Evolutionary conservation across 2,113 vertebrate species (phyloP).

Genomic region (Trematocara macrostoma): DNA sequence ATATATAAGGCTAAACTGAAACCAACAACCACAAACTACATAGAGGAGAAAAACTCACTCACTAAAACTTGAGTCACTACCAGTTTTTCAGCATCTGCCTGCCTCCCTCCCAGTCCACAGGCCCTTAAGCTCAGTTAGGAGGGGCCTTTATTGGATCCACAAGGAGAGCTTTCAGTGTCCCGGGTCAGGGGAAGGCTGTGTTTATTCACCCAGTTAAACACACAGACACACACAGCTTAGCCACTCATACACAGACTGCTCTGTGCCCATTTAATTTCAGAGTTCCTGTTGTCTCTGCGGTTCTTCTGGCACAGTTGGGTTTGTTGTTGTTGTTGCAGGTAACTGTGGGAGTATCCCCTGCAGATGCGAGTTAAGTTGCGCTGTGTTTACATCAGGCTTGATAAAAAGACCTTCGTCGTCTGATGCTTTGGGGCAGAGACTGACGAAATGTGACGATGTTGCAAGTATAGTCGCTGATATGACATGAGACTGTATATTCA

Average conservation of each 20-base stretch:
- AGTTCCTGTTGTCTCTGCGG: not conserved
- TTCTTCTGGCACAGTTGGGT: conserved; percentile 1
- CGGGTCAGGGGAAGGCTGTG: conserved; percentile 50
- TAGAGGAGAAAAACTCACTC: not conserved
- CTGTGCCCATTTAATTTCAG: conserved; percentile 17
- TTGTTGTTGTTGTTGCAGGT: conserved; percentile 27
- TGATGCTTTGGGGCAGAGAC: not conserved
- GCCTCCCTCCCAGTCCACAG: not conserved
- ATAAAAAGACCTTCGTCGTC: not conserved
- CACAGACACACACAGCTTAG: not conserved
- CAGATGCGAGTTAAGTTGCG: not conserved
- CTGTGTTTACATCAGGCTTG: conserved; percentile 1
- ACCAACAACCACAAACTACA: conserved; percentile 4
- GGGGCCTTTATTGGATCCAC: conserved; percentile 28
- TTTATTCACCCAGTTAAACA: conserved; percentile 40
- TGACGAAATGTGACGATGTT: not conserved
- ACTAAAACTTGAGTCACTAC: not conserved
- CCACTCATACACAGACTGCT: not conserved
- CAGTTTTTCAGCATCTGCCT: not conserved
- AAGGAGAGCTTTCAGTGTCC: conserved; percentile 33
- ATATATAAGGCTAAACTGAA: not conserved
- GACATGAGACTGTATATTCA: not conserved
- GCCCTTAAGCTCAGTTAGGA: not conserved
- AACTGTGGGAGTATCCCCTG: not conserved
- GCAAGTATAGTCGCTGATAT: not conserved